These are phyloP conservation scores for Sinonovacula constricta DNA, from an alignment of 1,140 invertebrate genomes.

Conservation along the genomic window DNA sequence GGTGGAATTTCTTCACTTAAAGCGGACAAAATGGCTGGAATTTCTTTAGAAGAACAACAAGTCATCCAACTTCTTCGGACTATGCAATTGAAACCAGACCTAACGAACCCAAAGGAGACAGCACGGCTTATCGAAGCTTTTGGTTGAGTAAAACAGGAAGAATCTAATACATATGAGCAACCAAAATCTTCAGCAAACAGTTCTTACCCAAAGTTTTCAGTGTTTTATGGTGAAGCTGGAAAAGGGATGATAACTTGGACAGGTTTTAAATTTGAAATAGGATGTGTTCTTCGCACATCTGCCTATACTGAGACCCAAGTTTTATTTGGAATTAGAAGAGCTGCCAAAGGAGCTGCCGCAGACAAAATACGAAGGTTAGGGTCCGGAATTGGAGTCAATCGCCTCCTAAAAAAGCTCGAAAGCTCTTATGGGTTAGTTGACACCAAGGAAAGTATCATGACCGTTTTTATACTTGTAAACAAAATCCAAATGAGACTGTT, in stretches of 20 bases:
- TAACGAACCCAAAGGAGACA: no score
- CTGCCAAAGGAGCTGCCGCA: constrained; percentile 5
- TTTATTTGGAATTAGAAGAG: constrained; percentile 14
- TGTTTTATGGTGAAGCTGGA: constrained; percentile 35
- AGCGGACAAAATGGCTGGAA: no score
- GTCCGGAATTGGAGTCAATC: not conserved
- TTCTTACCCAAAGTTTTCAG: constrained; percentile 11
- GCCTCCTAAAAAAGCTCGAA: constrained; percentile 17
- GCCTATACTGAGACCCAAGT: constrained; percentile 8
- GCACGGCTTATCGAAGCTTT: no score
- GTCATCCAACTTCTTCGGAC: no score
- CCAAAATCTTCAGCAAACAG: not conserved
- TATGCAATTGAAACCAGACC: no score
- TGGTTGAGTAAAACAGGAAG: no score
- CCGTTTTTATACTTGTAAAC: constrained; percentile 30
- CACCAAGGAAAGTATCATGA: constrained; percentile 26
- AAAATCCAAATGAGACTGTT: constrained; percentile 13
- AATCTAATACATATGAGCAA: no score
- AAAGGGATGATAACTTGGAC: constrained; percentile 21
- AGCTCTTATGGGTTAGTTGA: constrained; percentile 24
- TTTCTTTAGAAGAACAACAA: no score
- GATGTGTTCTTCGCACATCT: not conserved
- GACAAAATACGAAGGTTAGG: constrained; percentile 31
- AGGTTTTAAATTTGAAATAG: constrained; percentile 24
- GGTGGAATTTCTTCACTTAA: no score